phyloP scores from a whole-genome alignment of 2,888 invertebrate species.

The Proisotoma minuta region DNA sequence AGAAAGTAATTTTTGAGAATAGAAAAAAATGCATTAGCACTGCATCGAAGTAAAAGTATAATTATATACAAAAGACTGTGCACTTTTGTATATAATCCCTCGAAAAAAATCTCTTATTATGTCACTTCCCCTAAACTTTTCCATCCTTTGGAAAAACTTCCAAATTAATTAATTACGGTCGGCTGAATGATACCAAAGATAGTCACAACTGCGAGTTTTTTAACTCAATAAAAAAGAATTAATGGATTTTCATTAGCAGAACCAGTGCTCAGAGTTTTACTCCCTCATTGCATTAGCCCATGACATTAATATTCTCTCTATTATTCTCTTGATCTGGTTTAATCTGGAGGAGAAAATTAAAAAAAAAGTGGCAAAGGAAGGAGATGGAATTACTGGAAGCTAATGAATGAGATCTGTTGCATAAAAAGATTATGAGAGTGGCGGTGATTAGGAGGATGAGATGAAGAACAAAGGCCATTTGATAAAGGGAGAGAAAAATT shows the following conservation, averaged over 20 bases:
- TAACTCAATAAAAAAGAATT: slow-evolving; percentile 1
- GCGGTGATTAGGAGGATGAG: slow-evolving; percentile 10
- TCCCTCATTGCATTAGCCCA: slow-evolving; percentile 1
- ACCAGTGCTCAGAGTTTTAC: neutral
- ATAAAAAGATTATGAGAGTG: neutral
- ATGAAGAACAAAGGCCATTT: slow-evolving; percentile 15
- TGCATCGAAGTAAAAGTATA: no score
- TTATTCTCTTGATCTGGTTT: slow-evolving; percentile 5
- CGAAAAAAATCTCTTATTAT: no score
- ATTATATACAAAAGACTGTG: no score
- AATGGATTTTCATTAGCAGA: slow-evolving; percentile 13
- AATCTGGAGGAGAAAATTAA: slow-evolving; percentile 8
- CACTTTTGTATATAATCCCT: no score
- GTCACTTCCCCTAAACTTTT: neutral
- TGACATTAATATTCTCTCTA: slow-evolving; percentile 7
- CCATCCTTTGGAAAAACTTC: neutral
- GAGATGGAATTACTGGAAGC: neutral
- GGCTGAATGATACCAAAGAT: neutral
- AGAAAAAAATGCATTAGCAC: no score
- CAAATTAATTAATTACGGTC: neutral
- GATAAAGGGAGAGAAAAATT: slow-evolving; percentile 30
- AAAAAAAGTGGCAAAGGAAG: slow-evolving; percentile 6
- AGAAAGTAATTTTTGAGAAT: neutral
- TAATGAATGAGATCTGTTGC: slow-evolving; percentile 3
- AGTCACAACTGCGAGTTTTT: neutral